Evolutionary conservation across 1,140 invertebrate species (phyloP), one percentile per base, ranked within the genome.

Genomic region (Phenacoccus solenopsis): DNA sequence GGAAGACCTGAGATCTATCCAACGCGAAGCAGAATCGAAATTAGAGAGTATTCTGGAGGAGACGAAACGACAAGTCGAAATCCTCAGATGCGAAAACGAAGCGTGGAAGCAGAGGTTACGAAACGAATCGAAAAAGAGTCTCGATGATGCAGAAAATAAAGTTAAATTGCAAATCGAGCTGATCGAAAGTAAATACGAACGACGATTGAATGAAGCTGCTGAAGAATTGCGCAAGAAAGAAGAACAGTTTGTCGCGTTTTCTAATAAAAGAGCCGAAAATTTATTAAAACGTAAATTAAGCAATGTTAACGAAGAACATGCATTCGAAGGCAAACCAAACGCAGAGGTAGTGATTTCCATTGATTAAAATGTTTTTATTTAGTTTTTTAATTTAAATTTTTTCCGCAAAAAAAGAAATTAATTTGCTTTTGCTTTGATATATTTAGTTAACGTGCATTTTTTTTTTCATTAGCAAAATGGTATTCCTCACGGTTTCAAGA

Each of bases 401-500:
- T n/a, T n/a, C n/a, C n/a, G n/a, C n/a, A n/a, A n/a, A n/a, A n/a
- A n/a, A n/a, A n/a, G n/a, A n/a, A n/a, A n/a, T n/a, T n/a, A n/a
- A n/a, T n/a, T n/a, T n/a, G n/a, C n/a, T n/a, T n/a, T n/a, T n/a
- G n/a, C n/a, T n/a, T n/a, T n/a, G n/a, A n/a, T n/a, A n/a, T n/a
- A n/a, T n/a, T n/a, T n/a, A n/a, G n/a, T n/a, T n/a, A n/a, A n/a
- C n/a, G n/a, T n/a, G n/a, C n/a, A n/a, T n/a, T n/a, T n/a, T n/a
- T n/a, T 38, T 38, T 38, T 38, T 38, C 32, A n/a, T 38, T 38
- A 10, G n/a, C 59, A 64, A 22, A 64, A 64, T 21, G 75, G 74
- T 1, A 74, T 78, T 71, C 76, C 77, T 32, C 77, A 82, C 77
- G 76, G 78, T 13, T 75, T 76, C 0, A 76, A 78, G 22, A 70